Percentiles rank a stretch among this genome's conserved stretches.
phyloP scores from a whole-genome alignment of 2,888 invertebrate species.

The Graphium colonna region DNA sequence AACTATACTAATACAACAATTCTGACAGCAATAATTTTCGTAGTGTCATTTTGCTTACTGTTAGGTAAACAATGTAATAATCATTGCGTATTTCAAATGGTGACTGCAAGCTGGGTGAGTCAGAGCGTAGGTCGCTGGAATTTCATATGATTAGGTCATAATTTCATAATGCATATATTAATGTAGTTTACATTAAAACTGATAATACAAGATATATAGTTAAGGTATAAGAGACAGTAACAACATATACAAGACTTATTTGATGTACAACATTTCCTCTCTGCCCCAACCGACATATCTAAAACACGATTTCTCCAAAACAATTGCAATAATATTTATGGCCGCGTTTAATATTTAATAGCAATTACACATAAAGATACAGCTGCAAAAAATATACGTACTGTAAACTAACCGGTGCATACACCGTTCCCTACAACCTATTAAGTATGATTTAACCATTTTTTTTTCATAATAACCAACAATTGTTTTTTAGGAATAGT shows the following conservation, averaged over 20 bases:
- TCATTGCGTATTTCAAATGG: constrained; percentile 2
- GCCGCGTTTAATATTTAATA: constrained; percentile 54
- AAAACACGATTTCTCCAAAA: constrained; percentile 43
- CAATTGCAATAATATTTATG: constrained; percentile 54
- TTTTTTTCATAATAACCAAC: constrained; percentile 44
- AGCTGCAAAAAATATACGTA: constrained; percentile 69
- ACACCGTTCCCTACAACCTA: constrained; percentile 48
- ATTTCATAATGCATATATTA: neutral
- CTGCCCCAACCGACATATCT: constrained; percentile 41
- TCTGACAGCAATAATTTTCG: neutral
- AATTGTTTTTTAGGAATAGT: constrained; percentile 52
- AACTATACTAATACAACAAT: constrained; percentile 1
- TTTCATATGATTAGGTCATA: constrained; percentile 8
- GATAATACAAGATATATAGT: neutral
- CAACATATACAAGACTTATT: neutral
- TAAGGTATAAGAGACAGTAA: too few species aligned
- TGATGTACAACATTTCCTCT: constrained; percentile 27
- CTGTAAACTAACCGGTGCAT: constrained; percentile 38
- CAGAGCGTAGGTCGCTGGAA: constrained; percentile 4
- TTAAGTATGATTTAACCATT: constrained; percentile 50
- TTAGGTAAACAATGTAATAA: constrained; percentile 12
- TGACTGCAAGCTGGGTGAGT: constrained; percentile 3
- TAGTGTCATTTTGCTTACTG: constrained; percentile 1
- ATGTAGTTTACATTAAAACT: constrained; percentile 7
- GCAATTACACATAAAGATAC: constrained; percentile 51